These are phyloP conservation scores for Myxocyprinus asiaticus DNA, from an alignment of 2,113 vertebrate species.

Conservation along the genomic window DNA sequence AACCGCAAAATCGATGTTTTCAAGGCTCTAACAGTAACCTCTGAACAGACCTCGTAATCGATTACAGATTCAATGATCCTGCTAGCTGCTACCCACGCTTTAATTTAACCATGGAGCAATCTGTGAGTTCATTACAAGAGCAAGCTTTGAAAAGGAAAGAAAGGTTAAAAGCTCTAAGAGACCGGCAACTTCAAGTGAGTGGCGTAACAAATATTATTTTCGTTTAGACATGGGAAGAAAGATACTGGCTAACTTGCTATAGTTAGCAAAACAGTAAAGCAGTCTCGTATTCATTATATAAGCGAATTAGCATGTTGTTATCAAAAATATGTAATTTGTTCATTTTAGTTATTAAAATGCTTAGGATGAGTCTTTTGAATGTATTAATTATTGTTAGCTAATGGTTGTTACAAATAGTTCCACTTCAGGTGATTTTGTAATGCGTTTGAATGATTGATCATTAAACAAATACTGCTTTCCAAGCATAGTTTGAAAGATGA, in stretches of 20 bases:
- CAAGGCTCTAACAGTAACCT: conserved; percentile 42
- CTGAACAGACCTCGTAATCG: conserved; percentile 47
- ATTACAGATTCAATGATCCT: conserved; percentile 47
- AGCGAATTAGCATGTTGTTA: no score
- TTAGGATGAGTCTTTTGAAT: no score
- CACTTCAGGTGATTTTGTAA: no score
- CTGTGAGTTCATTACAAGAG: conserved; percentile 80
- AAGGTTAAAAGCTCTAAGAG: conserved; percentile 80
- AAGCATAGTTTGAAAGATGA: no score
- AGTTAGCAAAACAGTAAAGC: conserved; percentile 13
- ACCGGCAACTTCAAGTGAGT: conserved; percentile 72
- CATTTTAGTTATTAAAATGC: background rate
- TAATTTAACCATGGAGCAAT: conserved; percentile 73
- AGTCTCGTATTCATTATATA: background rate
- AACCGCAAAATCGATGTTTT: conserved; percentile 65
- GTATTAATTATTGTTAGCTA: no score
- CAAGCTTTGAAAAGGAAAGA: conserved; percentile 86
- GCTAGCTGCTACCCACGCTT: conserved; percentile 44
- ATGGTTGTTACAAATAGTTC: no score
- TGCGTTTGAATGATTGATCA: no score
- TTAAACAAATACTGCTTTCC: no score
- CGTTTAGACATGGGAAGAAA: background rate
- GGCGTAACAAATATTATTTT: background rate
- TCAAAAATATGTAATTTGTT: background rate
- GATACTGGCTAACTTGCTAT: background rate